Base-by-base conservation (phyloP, 1,140 invertebrate species). In the Cepaea nemoralis region DNA sequence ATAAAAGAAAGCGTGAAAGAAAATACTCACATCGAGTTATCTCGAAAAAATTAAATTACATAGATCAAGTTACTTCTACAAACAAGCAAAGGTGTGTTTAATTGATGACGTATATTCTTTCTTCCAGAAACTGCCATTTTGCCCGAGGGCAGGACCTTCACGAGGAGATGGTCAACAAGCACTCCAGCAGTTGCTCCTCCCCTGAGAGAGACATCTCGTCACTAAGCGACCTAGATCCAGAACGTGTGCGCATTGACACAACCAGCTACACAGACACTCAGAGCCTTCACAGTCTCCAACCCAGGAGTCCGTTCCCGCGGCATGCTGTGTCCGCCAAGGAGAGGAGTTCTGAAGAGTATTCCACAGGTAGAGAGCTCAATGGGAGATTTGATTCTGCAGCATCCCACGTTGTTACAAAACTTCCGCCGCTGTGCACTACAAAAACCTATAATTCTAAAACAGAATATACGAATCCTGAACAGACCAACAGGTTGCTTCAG, bases 111-210 rank as follows among this genome's bases (percentile, higher is more conserved):
- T 8, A 10, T 55, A 55, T 78, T 83, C 48, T 83, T 48, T 24
- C 78, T 70, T 55, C 83, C 84, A 86, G 85, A 75, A 86, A 86
- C 77, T 86, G 84, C 79, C 85, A 85, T 77, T 84, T 86, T 82
- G 85, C 85, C 27, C 82, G 76, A 27, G 71, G 73, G 24, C 81
- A 85, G 35, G 85, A 86, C 50, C 14, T 67, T 27, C n/a, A 45
- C 31, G 83, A 83, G 14, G 84, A 81, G 0, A 83, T 81, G 79
- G 75, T 85, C 66, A 77, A 79, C 77, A 79, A 79, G 42, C 39
- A 40, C n/a, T 48, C 71, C 45, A 73, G 45, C 40, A 73, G 1
- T 66, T 66, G 27, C 35, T 48, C 5, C 48, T n/a, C 40, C 1
- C 37, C 45, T 14, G 66, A 82, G 27, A 55, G 31, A 69, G 77